phyloP scores from a whole-genome alignment of 2,113 vertebrate species.

The Gallinago undulata region DNA sequence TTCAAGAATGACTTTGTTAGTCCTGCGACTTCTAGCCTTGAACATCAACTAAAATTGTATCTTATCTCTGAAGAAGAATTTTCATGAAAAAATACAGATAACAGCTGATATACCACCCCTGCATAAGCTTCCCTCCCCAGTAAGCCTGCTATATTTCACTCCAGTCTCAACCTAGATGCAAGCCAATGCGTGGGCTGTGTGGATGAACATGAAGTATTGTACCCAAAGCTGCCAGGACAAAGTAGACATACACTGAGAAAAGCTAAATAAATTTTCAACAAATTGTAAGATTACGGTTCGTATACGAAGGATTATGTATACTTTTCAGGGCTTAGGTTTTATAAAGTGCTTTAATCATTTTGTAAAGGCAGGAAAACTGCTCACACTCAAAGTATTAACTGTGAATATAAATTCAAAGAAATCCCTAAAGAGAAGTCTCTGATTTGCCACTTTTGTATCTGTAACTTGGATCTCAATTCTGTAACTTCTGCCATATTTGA shows the following conservation, averaged over 20 bases:
- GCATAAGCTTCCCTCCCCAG: neutral
- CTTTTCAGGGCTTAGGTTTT: neutral
- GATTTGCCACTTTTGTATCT: neutral
- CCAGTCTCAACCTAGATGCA: neutral
- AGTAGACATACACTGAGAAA: neutral
- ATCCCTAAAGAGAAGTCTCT: neutral
- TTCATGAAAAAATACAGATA: neutral
- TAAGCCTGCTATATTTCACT: neutral
- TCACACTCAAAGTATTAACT: neutral
- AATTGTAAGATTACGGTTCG: neutral
- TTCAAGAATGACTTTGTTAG: neutral
- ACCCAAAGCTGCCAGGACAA: slow-evolving; percentile 43
- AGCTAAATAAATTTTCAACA: neutral
- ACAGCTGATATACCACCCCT: neutral
- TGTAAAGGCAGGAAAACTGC: neutral
- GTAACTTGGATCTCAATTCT: neutral
- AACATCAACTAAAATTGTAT: neutral
- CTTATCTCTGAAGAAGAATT: neutral
- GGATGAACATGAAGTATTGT: slow-evolving; percentile 35
- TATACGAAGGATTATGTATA: neutral
- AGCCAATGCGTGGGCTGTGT: slow-evolving; percentile 30
- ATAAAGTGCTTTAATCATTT: neutral
- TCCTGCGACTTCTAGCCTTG: neutral
- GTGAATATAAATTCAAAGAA: neutral
- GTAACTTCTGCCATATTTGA: neutral